These are phyloP conservation scores for Ursus arctos DNA, from an alignment of 2,113 vertebrate species.

Conservation along the genomic window DNA sequence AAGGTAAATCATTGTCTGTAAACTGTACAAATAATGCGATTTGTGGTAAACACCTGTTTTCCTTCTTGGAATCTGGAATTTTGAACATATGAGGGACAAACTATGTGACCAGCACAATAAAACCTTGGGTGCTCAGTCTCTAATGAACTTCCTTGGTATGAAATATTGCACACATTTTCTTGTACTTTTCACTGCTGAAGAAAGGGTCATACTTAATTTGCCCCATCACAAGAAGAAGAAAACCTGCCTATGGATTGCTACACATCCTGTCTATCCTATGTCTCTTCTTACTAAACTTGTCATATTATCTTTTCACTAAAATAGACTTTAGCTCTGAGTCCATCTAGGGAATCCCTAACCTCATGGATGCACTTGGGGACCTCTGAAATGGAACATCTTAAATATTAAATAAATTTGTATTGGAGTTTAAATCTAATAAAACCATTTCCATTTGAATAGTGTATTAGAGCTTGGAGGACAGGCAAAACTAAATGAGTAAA, in stretches of 20 bases:
- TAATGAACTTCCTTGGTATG: not conserved
- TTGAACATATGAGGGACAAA: not conserved
- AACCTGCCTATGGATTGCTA: not conserved
- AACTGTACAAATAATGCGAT: not conserved
- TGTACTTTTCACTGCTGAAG: not conserved
- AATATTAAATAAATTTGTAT: not conserved
- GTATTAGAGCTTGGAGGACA: not conserved
- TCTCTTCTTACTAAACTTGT: not conserved
- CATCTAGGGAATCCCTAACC: not conserved
- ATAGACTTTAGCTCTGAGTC: not conserved
- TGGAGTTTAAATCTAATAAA: not conserved
- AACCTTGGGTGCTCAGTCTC: not conserved
- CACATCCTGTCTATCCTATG: not conserved
- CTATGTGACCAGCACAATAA: not conserved
- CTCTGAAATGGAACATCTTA: not conserved
- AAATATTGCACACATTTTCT: not conserved
- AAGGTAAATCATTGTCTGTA: not conserved
- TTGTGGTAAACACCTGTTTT: not conserved
- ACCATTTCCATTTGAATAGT: not conserved
- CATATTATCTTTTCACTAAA: not conserved
- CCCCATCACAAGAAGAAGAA: not conserved
- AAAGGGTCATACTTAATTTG: not conserved
- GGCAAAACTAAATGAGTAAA: conserved; percentile 7
- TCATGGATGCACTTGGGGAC: not conserved
- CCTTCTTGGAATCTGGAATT: not conserved